Evolutionary conservation across 1,140 invertebrate genomes (phyloP), one percentile per base, ranked within the genome.

Genomic region (Drosophila ohnishii): DNA sequence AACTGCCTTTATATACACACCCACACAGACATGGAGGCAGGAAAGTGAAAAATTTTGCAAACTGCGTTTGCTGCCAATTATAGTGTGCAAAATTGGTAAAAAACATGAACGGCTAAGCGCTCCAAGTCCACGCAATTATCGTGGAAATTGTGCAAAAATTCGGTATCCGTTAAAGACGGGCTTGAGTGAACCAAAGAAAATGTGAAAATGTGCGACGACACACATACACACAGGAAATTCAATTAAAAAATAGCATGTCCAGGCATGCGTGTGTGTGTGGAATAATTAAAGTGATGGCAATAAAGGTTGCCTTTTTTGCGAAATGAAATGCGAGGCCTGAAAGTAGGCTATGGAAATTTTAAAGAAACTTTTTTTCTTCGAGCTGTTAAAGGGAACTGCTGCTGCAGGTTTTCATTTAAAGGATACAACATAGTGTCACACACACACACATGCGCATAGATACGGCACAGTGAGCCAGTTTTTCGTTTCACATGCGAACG

Each of bases 41-140:
- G 80, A 86, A 85, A 83, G 79, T 86, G 79, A 86, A 87, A 83
- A 87, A 63, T 70, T 86, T 79, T 73, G 34, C 62, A 62, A 79
- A 76, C 58, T 74, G 75, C 67, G 77, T 57, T 59, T 66, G 64
- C 61, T 60, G 72, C 61, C 59, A 87, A 86, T 79, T 83, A 70
- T 65, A 42, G 59, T 53, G 19, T 37, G 39, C 60, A 55, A 64
- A 78, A 60, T 47, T 53, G 35, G 51, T 19, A 37, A 66, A 53
- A 51, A 72, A 59, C 37, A 44, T 35, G 32, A 39, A n/a, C 22
- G 22, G 14, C n/a, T 40, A 58, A 28, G 57, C 16, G n/a, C 16
- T 8, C 16, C 28, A 35, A 62, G 51, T 34, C 39, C 34, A 34
- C 22, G 51, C 67, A 50, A 71, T 59, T 71, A 59, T 50, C 35